Evolutionary conservation across 2,113 vertebrate species (phyloP), one percentile per base, ranked within the genome.

Genomic region (Corythornis cristatus): DNA sequence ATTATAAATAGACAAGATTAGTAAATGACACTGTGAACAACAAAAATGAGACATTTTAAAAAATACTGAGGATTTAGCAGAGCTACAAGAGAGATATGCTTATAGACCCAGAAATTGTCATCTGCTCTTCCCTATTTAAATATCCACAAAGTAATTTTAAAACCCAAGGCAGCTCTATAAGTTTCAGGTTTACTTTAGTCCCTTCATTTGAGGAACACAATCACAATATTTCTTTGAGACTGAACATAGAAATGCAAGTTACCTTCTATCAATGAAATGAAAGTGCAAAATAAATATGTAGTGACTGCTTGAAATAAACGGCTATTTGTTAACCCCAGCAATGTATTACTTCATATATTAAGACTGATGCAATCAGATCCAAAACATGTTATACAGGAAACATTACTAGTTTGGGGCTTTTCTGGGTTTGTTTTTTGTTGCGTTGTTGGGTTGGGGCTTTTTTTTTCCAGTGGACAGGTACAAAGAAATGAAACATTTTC

Each of bases 141-240:
- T 67, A 56, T 28, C 18, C 60, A 56, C 15, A 54, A 77, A 71
- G 33, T 66, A 81, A 62, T 56, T 48, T 15, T 57, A 83, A 79
- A 89, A 66, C 12, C 12, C 48, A 73, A 33, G 21, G 83, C 9
- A 62, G 14, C 11, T 42, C 16, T n/a, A 6, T 20, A 61, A 81
- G 11, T 96, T 92, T 97, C 97, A 77, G 97, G 97, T 81, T 97
- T 96, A 96, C 96, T 98, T 61, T 96, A 96, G 12, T 98, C 96
- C 58, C 97, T 97, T 89, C 42, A 98, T 97, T 97, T 90, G 51
- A 98, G 95, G 16, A 98, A 98, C 29, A 97, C 97, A 65, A 97
- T 97, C 25, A 98, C 98, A 87, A 98, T 94, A 98, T 92, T 98
- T 98, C 90, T 98, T 98, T 96, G 82, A 98, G 94, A 70, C 96